A percentile compares a stretch with the other conserved stretches of the same genome.
Evolutionary conservation across 2,113 vertebrate species (phyloP).

Genomic region (Monarcha castaneiventris): DNA sequence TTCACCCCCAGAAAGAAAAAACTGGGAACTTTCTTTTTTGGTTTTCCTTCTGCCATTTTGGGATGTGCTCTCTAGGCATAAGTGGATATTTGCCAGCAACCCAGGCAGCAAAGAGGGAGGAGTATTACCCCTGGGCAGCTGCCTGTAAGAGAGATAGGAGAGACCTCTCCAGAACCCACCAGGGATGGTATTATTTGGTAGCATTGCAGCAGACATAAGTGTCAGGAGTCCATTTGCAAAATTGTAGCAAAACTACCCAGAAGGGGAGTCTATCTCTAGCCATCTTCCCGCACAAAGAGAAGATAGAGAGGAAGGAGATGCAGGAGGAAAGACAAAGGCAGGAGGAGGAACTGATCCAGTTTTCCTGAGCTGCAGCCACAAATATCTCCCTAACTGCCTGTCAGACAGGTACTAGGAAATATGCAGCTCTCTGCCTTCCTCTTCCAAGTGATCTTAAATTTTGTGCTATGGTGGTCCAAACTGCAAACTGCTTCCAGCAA

Average conservation of each 20-base stretch:
- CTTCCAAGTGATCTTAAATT: neutral
- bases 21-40: neutral
- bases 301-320: neutral
- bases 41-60: neutral
- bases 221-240: neutral
- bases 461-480: neutral
- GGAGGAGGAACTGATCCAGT: neutral
- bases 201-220: neutral
- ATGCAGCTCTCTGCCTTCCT: neutral
- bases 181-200: rapidly evolving
- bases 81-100: neutral
- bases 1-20: neutral
- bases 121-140: neutral
- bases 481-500: neutral
- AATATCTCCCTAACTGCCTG: rapidly evolving
- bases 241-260: neutral
- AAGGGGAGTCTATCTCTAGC: neutral
- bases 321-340: neutral
- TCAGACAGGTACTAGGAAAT: neutral
- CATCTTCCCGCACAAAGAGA: neutral
- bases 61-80: neutral
- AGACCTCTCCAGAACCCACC: neutral
- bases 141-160: neutral
- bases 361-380: neutral
- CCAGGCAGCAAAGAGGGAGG: rapidly evolving